Conservation (phyloP, 2,797 vertebrate species). For the Florisuga fusca region DNA sequence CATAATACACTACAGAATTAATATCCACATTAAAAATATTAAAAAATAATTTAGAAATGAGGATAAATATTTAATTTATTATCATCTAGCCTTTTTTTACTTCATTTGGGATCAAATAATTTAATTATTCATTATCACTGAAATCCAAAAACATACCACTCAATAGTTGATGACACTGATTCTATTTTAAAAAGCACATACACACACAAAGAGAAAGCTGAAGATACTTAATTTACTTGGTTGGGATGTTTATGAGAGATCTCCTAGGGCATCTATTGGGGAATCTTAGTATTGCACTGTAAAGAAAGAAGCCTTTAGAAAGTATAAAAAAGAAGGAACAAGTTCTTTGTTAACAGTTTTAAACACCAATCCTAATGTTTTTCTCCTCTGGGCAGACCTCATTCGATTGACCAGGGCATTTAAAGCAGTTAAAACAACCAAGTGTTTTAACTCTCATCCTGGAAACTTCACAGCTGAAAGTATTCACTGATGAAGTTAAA, state of each 20-base stretch:
- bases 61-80: constrained; percentile 50
- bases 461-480: background rate
- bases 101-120: constrained; percentile 27
- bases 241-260: constrained; percentile 54
- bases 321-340: background rate
- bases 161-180: background rate
- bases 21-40: constrained; percentile 12
- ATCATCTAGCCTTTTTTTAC: constrained; percentile 1
- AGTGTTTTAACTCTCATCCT: background rate
- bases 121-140: background rate
- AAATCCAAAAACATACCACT: constrained; percentile 41
- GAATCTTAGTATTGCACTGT: constrained; percentile 60
- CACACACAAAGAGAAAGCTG: background rate
- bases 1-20: constrained; percentile 10
- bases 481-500: background rate
- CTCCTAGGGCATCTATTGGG: constrained; percentile 80
- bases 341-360: background rate
- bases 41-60: background rate
- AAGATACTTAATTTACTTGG: background rate
- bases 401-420: background rate
- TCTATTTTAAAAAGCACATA: background rate
- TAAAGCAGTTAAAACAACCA: background rate
- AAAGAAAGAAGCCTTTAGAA: background rate
- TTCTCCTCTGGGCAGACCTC: background rate
- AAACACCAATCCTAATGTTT: background rate